Evolutionary conservation across 2,888 invertebrate species (phyloP).

Genomic region (Latrodectus hesperus): DNA sequence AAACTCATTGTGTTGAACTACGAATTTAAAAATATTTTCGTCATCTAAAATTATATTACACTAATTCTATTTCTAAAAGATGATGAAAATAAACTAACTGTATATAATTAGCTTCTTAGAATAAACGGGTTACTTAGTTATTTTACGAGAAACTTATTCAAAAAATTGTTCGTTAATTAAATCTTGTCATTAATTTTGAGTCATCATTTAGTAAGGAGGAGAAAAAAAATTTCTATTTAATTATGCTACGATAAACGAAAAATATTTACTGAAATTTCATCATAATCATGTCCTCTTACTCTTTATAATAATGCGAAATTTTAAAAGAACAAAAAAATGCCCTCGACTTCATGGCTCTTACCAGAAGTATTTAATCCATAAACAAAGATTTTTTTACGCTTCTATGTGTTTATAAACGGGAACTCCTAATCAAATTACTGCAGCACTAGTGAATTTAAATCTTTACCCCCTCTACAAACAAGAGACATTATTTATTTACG

Average conservation of each 20-base stretch:
- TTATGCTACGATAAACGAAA: constrained; percentile 1
- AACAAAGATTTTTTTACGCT: constrained; percentile 36
- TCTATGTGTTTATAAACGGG: constrained; percentile 15
- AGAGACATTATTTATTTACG: constrained; percentile 67
- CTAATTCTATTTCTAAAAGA: too few relatives aligned
- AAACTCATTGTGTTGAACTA: too few relatives aligned
- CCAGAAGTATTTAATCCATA: constrained; percentile 45
- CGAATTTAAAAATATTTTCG: too few relatives aligned
- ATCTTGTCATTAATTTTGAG: background rate
- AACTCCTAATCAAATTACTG: constrained; percentile 64
- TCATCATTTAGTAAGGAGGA: background rate
- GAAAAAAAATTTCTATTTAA: background rate
- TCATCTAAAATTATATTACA: too few relatives aligned
- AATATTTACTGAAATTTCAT: background rate
- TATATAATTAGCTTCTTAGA: too few relatives aligned
- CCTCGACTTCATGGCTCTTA: background rate
- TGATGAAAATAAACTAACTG: too few relatives aligned
- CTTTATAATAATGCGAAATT: background rate
- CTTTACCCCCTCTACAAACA: constrained; percentile 61
- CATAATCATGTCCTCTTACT: background rate
- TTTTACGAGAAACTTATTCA: too few relatives aligned
- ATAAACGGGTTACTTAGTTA: too few relatives aligned
- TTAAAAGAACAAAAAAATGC: background rate
- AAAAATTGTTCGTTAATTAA: background rate
- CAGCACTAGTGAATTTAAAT: constrained; percentile 41